phyloP scores from a whole-genome alignment of 2,113 vertebrate species.

The Vicugna pacos region DNA sequence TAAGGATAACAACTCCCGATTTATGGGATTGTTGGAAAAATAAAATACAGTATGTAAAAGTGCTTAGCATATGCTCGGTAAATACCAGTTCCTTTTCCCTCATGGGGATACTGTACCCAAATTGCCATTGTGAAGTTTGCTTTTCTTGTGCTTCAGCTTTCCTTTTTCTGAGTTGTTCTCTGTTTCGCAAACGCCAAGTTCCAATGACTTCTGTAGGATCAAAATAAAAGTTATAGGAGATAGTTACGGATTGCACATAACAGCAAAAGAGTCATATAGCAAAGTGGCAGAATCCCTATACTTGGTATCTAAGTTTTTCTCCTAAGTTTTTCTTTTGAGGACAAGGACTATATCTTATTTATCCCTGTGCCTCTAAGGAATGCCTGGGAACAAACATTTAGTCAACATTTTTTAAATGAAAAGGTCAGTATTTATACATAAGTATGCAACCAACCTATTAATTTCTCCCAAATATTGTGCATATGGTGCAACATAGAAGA shows the following conservation, averaged over 20 bases:
- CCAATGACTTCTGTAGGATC: conserved; percentile 77
- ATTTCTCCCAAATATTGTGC: conserved; percentile 53
- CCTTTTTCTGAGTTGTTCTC: conserved; percentile 93
- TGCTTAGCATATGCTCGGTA: background rate
- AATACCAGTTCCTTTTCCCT: background rate
- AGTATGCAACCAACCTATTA: conserved; percentile 16
- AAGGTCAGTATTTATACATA: background rate
- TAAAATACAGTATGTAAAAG: background rate
- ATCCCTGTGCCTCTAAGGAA: background rate
- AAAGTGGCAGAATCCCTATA: background rate
- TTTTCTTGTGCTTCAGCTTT: conserved; percentile 93
- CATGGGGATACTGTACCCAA: conserved; percentile 89
- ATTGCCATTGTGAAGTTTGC: conserved; percentile 91
- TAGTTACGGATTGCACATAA: background rate
- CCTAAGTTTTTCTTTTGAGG: background rate
- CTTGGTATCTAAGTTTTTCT: background rate
- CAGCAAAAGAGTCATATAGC: background rate
- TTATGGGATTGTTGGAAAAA: background rate
- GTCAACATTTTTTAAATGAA: background rate
- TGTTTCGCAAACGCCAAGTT: conserved; percentile 89
- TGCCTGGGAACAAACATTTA: background rate
- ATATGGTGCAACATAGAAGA: background rate
- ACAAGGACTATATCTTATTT: background rate
- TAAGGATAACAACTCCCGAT: background rate
- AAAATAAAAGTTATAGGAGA: conserved; percentile 40